Percentiles rank a stretch among this genome's conserved stretches.
Evolutionary conservation across 2,113 vertebrate species (phyloP).

Genomic region (Crotalus helleri): DNA sequence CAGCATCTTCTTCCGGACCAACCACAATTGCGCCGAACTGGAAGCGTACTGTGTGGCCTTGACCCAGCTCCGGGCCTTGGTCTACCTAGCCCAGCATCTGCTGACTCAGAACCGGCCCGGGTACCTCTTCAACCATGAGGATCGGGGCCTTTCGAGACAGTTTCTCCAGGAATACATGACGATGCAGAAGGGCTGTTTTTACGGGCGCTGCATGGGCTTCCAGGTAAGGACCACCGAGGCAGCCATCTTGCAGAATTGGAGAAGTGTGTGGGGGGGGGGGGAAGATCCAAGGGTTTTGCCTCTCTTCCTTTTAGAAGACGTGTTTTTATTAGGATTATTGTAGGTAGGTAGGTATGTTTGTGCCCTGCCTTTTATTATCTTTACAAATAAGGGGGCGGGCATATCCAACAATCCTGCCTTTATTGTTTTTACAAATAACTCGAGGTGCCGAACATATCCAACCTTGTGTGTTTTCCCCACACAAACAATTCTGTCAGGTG

Average conservation of each 20-base stretch:
- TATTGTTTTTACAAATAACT: no score
- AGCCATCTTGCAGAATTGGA: neutral
- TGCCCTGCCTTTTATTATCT: no score
- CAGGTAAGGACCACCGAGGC: slow-evolving; percentile 69
- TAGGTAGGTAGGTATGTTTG: no score
- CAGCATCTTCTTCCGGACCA: slow-evolving; percentile 85
- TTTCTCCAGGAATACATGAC: slow-evolving; percentile 83
- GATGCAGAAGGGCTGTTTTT: slow-evolving; percentile 92
- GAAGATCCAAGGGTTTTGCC: neutral
- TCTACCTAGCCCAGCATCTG: slow-evolving; percentile 84
- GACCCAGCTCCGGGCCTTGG: slow-evolving; percentile 84
- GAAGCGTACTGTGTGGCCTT: slow-evolving; percentile 86
- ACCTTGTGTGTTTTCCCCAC: no score
- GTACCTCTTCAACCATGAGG: slow-evolving; percentile 78
- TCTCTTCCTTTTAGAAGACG: no score
- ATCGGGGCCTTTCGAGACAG: slow-evolving; percentile 76
- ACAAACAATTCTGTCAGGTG: no score
- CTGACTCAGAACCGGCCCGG: slow-evolving; percentile 80
- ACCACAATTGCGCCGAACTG: slow-evolving; percentile 83
- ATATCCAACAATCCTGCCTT: no score
- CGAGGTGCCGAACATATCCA: no score
- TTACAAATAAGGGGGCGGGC: no score
- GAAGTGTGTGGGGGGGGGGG: no score
- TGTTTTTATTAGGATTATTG: no score
- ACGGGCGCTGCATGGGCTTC: slow-evolving; percentile 89